Base-by-base conservation (phyloP, 2,888 invertebrate species). In the Lasioglossum pauxillum region DNA sequence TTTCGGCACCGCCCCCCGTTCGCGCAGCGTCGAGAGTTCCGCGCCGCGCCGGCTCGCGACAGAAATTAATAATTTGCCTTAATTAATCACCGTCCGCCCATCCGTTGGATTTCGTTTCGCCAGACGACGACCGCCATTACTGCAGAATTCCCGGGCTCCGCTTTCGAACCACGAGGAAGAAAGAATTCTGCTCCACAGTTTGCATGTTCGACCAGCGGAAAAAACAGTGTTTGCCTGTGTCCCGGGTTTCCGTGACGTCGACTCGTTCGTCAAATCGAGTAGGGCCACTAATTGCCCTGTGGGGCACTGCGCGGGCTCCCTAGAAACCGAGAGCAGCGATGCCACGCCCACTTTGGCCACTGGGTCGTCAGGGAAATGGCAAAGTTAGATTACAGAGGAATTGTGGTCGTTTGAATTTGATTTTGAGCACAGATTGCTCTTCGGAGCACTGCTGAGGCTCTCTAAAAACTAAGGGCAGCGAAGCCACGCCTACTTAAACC, bases 21-120 rank as follows among this genome's bases (percentile, higher is more conserved):
- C 10, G 53, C 53, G 23, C 53, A 23, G 53, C 60, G 27, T 14
- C 14, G 5, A 14, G 27, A 27, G 27, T 60, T 27, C 60, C 27
- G 64, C 44, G 16, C 14, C 38, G 41, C 27, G 12, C 2, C 27
- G 27, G 27, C 14, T 44, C 38, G 57, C 75, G 75, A 27, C 14
- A 31, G 60, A 41, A 76, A 80, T 83, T 67, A 44, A 81, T 72
- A 73, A 81, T 81, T 83, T 53, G 38, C 64, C 23, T 80, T 73
- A 73, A 83, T 81, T 83, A 81, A 83, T 76, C 41, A 53, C 1
- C 46, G 41, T 23, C 12, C 8, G 16, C 1, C 7, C 19, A 5
- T 16, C 57, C 23, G 19, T 2, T 31, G 14, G 41, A 80, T 41
- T 35, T 69, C 57, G 41, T 72, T 72, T 27, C 44, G 35, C 71